Evolutionary conservation across 2,888 invertebrate genomes (phyloP), one percentile per base, ranked within the genome.

Genomic region (Xylota segnis): DNA sequence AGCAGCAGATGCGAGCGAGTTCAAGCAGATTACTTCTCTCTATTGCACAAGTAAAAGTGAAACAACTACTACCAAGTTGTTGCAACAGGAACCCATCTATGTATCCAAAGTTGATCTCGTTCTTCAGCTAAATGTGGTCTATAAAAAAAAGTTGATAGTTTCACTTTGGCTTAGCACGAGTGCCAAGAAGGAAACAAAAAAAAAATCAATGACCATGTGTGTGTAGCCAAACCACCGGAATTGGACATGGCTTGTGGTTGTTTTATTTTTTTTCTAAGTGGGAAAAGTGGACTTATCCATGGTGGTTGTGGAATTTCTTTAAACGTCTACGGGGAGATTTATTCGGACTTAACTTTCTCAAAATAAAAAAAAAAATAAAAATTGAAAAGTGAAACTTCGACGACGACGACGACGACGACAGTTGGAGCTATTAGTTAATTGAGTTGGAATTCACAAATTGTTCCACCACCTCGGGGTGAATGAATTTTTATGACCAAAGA

Each of bases 351-450:
- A 66, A 83, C 83, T 83, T 83, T 83, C 83, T 72, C 72, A 23
- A 23, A 23, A n/a, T n/a, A 23, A 23, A 23, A 23, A 23, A 23
- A 23, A 23, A 71, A 34, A 32, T 32, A 32, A 34, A 59, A 72
- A 70, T 63, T 47, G 32, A 70, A 82, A 83, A 83, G 83, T 83
- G 83, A 83, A 83, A 83, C 71, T 74, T 65, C 65, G 52, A 58
- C 40, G n/a, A 52, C 32, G 56, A 66, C 65, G 52, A 58, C 40
- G n/a, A 52, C 32, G 56, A 66, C 40, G 37, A 54, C 43, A 43
- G 47, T 29, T 10, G 16, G 7, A 65, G 47, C 14, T 23, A 40
- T 63, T 71, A 27, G 34, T 52, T 23, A 10, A n/a, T 77, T 70
- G 61, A 34, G 2, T 61, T 65, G 47, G 5, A 58, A 37, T 65